Evolutionary conservation across 2,113 vertebrate genomes (phyloP), one percentile per base, ranked within the genome.

Genomic region (Catagonus wagneri): DNA sequence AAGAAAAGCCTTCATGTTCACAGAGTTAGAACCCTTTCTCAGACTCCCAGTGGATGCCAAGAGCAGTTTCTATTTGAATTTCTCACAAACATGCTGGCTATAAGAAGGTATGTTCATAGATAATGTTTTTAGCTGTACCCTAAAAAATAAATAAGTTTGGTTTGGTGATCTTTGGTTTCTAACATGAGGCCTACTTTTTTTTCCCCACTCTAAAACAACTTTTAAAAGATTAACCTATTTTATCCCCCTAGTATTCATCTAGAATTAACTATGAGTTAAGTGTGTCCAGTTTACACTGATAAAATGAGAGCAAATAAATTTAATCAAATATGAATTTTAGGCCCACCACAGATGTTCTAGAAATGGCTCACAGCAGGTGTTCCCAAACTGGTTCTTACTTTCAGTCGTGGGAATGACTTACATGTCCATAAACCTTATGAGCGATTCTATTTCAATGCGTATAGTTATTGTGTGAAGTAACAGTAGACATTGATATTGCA

Each of bases 131-230:
- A 90, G 69, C 61, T 94, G 72, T 91, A 90, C 36, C 50, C 84
- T 95, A 95, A 97, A 91, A 96, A 96, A 94, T 93, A 87, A 81
- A 93, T 96, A 93, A 66, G 78, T 54, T 90, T 81, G 19, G 36
- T 56, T 91, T 95, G 10, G 61, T 89, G 50, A 94, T 50, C 88
- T 81, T 93, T 90, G 32, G 6, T 88, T 96, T 96, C 25, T 91
- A 83, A 90, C 1, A 34, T 1, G 2, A 94, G 36, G 27, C 29
- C 8, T 2, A 13, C 81, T 86, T 96, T 72, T 32, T 83, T 84
- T 65, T 25, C 22, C n/a, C n/a, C 9, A 56, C 54, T 80, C 29
- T 75, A 36, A 69, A 96, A 54, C 6, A 68, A 10, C 60, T 79
- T 69, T 63, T 34, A 52, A 95, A 97, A 44, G 14, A 39, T 61